Conservation (phyloP, 2,888 invertebrate genomes). For the Syrphus vitripennis region DNA sequence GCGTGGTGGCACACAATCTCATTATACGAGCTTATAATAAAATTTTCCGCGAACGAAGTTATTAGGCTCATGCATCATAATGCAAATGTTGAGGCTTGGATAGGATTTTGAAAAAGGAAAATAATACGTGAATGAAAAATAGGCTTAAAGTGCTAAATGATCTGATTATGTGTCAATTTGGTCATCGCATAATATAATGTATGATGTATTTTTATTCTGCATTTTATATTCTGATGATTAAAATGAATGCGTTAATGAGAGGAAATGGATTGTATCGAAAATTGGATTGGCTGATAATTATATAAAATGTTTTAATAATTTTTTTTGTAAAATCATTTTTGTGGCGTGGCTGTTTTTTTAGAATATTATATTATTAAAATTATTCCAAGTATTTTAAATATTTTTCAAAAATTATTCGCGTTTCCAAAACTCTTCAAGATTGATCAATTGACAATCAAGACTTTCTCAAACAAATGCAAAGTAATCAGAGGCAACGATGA, state of each 20-base stretch:
- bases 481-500: too few species aligned
- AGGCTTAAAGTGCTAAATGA: slow-evolving; percentile 12
- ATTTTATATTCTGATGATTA: slow-evolving; percentile 29
- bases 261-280: background rate
- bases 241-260: background rate
- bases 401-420: too few species aligned
- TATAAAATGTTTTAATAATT: background rate
- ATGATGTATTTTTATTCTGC: slow-evolving; percentile 17
- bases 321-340: too few species aligned
- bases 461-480: too few species aligned
- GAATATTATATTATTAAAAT: background rate
- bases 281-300: background rate
- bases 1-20: slow-evolving; percentile 39
- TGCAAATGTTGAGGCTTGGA: slow-evolving; percentile 30
- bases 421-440: too few species aligned
- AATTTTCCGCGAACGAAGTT: slow-evolving; percentile 44
- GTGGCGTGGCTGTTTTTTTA: too few species aligned
- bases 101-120: background rate
- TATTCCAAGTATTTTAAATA: too few species aligned
- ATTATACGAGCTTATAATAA: slow-evolving; percentile 46
- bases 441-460: too few species aligned
- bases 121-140: background rate
- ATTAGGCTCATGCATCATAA: slow-evolving; percentile 46
- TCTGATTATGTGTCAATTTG: slow-evolving; percentile 55
- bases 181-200: background rate